phyloP scores from a whole-genome alignment of 2,888 invertebrate species.

The Epinotia ramella region DNA sequence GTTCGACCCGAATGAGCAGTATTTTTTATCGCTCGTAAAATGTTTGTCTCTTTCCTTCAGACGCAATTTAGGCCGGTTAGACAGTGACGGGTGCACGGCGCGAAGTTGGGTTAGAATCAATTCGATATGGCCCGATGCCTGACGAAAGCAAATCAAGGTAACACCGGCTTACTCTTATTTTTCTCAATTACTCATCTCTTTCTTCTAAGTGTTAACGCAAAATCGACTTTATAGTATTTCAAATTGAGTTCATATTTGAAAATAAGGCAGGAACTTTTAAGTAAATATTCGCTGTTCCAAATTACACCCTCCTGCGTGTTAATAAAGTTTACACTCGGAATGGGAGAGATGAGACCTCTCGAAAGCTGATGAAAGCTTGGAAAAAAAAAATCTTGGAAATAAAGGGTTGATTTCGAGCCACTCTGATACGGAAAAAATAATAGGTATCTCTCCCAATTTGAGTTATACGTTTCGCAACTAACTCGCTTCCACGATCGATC shows the following conservation, averaged over 20 bases:
- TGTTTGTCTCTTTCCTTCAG: neutral
- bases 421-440: no score
- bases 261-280: neutral
- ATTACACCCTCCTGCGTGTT: neutral
- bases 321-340: neutral
- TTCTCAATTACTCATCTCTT: constrained; percentile 20
- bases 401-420: constrained; percentile 7
- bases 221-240: neutral
- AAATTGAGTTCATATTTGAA: neutral
- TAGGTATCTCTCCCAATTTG: no score
- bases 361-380: constrained; percentile 6
- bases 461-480: no score
- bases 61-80: neutral
- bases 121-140: constrained; percentile 59
- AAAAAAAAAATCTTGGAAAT: constrained; percentile 28
- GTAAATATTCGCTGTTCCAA: neutral
- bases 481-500: no score
- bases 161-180: constrained; percentile 19
- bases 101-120: constrained; percentile 60
- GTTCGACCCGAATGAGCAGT: constrained; percentile 51
- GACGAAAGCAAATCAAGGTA: constrained; percentile 37
- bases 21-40: constrained; percentile 26
- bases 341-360: neutral
- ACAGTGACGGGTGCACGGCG: constrained; percentile 51
- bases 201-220: neutral